Base-by-base conservation (phyloP, 2,113 vertebrate species). In the Phasianus colchicus region DNA sequence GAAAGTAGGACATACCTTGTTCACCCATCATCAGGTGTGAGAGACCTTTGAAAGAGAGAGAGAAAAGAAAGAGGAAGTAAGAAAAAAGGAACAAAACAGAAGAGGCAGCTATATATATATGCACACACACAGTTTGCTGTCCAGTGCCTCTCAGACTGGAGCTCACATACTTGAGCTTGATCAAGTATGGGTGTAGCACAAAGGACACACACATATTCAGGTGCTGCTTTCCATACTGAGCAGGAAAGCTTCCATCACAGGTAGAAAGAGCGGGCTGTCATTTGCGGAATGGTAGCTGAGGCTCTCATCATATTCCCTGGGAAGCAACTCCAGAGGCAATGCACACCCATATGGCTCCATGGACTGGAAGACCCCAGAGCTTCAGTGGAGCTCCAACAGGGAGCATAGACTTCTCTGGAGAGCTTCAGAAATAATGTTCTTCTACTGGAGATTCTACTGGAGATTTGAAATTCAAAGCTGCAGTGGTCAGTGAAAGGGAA, bases 21-120 rank as follows among this genome's bases (percentile, higher is more conserved):
- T 99, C 99, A 95, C 98, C 94, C 98, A 99, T 99, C 98, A 98
- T 99, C 98, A 99, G 98, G 96, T 99, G 99, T 92, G 99, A 98
- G 95, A 99, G 98, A 97, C 99, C 99, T 99, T 99, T 91, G 90
- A 95, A 65, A 95, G 61, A 95, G 67, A 78, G 60, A 88, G 64
- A 89, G 66, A 63, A 9, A 34, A 75, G 38, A 93, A 43, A 93
- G 48, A 70, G 8, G 25, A 81, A 81, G 60, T 86, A 79, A 96
- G 94, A 88, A 86, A 75, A 87, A 50, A 76, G 67, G 83, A 79
- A 60, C 42, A 88, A 78, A 94, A 32, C 9, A 64, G 58, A 96
- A 87, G 92, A 40, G 95, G 92, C 93, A 95, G 69, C 89, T 82
- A 95, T 85, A 94, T 83, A 94, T 88, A 96, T 47, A 43, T 43